A percentile compares a stretch with the other conserved stretches of the same genome.
Conservation (phyloP, 2,888 invertebrate species). For the Diloba caeruleocephala region DNA sequence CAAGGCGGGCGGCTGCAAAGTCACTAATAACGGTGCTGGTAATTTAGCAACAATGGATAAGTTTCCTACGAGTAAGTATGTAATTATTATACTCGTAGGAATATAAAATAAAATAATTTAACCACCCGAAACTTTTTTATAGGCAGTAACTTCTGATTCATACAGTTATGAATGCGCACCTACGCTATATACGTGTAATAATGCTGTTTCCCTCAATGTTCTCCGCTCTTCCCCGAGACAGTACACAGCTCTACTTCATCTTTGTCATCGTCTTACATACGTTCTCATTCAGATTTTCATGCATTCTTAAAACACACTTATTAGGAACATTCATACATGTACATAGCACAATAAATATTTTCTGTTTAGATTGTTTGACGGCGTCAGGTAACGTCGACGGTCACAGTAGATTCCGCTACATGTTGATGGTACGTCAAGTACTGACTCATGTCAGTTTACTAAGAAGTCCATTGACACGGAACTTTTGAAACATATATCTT, state of each 20-base stretch:
- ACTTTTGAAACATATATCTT: conserved; percentile 53
- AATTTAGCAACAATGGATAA: conserved; percentile 56
- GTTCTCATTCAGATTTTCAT: conserved; percentile 37
- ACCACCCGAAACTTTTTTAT: conserved; percentile 17
- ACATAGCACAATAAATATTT: conserved; percentile 50
- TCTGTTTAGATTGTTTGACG: conserved; percentile 40
- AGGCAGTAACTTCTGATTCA: conserved; percentile 28
- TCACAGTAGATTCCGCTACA: conserved; percentile 61
- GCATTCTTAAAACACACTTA: conserved; percentile 35
- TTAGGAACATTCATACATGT: conserved; percentile 21
- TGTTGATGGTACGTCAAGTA: conserved; percentile 55
- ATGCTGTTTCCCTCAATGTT: conserved; percentile 4
- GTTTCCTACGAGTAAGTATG: conserved; percentile 38
- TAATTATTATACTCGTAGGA: conserved; percentile 31
- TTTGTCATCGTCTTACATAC: conserved; percentile 16
- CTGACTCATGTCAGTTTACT: conserved; percentile 65
- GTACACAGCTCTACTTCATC: no score
- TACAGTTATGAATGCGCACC: conserved; percentile 10
- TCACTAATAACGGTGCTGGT: conserved; percentile 52
- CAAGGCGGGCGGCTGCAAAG: conserved; percentile 45
- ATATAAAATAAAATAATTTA: conserved; percentile 12
- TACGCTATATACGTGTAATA: conserved; percentile 1
- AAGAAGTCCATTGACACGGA: conserved; percentile 72
- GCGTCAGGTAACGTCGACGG: conserved; percentile 44
- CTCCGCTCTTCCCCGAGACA: conserved; percentile 13